phyloP scores from a whole-genome alignment of 2,888 invertebrate species.

The Drosophila meridionalis region DNA sequence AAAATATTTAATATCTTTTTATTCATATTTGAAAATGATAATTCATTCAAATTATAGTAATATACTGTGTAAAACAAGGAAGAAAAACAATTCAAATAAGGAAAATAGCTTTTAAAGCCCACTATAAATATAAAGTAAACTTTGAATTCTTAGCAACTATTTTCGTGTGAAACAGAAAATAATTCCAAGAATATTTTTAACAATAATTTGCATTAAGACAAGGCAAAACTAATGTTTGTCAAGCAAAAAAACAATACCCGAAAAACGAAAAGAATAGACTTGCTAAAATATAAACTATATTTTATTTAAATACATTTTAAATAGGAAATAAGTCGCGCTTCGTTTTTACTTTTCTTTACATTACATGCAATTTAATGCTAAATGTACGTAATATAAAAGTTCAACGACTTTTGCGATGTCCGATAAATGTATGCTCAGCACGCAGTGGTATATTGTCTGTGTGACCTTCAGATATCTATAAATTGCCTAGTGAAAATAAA shows the following conservation, averaged over 20 bases:
- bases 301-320: background rate
- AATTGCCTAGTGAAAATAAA: conserved; percentile 32
- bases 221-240: background rate
- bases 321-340: background rate
- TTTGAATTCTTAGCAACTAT: background rate
- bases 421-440: conserved; percentile 60
- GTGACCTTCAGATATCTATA: conserved; percentile 70
- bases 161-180: background rate
- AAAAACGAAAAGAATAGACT: background rate
- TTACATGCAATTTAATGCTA: conserved; percentile 6
- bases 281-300: background rate
- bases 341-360: conserved; percentile 3
- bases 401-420: conserved; percentile 55
- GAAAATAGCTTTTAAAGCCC: background rate
- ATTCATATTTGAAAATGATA: no score
- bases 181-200: background rate
- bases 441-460: conserved; percentile 54
- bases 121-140: background rate
- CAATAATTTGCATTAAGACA: background rate
- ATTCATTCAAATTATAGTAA: no score
- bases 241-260: background rate
- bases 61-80: background rate
- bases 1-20: no score
- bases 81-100: background rate
- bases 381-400: conserved; percentile 51